A percentile compares a stretch with the other conserved stretches of the same genome.
Conservation (phyloP, 1,140 invertebrate species). For the Trichoplusia ni region DNA sequence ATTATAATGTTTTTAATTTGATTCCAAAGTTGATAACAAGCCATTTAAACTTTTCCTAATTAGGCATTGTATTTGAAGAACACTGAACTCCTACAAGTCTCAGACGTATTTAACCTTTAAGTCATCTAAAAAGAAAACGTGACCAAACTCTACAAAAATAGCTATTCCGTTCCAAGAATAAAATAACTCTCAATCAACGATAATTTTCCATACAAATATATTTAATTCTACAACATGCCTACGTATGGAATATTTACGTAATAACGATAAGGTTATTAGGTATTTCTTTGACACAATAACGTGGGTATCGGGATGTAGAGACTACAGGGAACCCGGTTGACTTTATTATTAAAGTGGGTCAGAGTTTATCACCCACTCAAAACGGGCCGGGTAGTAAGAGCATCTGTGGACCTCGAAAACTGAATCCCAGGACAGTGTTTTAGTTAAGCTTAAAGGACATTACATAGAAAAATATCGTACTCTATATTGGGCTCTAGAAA, state of each 20-base stretch:
- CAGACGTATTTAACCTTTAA: no score
- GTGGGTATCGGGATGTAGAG: not conserved
- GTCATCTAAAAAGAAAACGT: no score
- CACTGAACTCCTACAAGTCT: no score
- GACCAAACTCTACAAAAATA: no score
- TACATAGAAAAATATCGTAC: no score
- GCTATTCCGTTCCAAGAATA: no score
- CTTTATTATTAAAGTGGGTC: conserved; percentile 28
- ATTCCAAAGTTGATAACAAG: no score
- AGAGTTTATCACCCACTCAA: conserved; percentile 20
- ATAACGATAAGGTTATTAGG: conserved; percentile 16
- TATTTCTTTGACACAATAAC: conserved; percentile 9
- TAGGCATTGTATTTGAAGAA: no score
- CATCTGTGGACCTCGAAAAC: not conserved
- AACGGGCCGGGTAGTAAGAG: conserved; percentile 2
- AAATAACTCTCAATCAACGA: not conserved
- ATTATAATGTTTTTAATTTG: no score
- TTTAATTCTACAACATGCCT: not conserved
- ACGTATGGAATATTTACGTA: conserved; percentile 12
- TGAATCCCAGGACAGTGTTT: not conserved
- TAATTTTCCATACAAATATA: not conserved
- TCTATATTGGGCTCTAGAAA: no score
- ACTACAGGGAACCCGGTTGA: conserved; percentile 12
- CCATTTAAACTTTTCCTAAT: no score
- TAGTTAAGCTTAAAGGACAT: no score